A percentile compares a stretch with the other conserved stretches of the same genome.
Conservation (phyloP, 2,113 vertebrate genomes). For the Corythornis cristatus region DNA sequence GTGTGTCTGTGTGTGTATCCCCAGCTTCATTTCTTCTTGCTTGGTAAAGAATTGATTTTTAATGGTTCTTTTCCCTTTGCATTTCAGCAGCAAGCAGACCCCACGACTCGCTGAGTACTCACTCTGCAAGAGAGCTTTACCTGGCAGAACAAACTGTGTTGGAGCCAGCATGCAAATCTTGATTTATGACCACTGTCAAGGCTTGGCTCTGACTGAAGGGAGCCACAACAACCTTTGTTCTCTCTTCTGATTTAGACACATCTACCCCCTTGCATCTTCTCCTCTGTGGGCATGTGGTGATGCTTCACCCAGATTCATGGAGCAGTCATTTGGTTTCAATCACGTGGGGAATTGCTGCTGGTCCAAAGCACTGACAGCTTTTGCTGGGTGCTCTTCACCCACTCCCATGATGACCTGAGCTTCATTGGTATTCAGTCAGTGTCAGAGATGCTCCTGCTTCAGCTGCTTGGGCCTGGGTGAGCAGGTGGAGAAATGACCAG, state of each 20-base stretch:
- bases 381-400: conserved; percentile 32
- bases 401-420: conserved; percentile 66
- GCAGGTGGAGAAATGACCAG: conserved; percentile 85
- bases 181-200: conserved; percentile 64
- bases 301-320: conserved; percentile 32
- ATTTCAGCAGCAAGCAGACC: conserved; percentile 25
- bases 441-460: conserved; percentile 70
- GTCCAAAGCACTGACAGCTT: conserved; percentile 64
- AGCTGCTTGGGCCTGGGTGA: conserved; percentile 75
- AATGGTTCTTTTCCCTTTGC: conserved; percentile 22
- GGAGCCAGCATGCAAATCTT: conserved; percentile 56
- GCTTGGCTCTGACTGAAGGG: conserved; percentile 21
- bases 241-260: conserved; percentile 25
- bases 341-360: conserved; percentile 43
- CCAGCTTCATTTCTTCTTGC: not conserved
- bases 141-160: conserved; percentile 39
- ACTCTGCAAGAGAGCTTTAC: not conserved
- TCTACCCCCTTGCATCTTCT: not conserved
- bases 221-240: conserved; percentile 48
- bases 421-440: conserved; percentile 80
- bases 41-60: conserved; percentile 21
- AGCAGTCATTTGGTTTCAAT: conserved; percentile 21
- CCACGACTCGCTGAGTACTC: conserved; percentile 24
- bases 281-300: not conserved
- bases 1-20: no score